phyloP scores from a whole-genome alignment of 2,888 invertebrate genomes.

The Noctua janthina region DNA sequence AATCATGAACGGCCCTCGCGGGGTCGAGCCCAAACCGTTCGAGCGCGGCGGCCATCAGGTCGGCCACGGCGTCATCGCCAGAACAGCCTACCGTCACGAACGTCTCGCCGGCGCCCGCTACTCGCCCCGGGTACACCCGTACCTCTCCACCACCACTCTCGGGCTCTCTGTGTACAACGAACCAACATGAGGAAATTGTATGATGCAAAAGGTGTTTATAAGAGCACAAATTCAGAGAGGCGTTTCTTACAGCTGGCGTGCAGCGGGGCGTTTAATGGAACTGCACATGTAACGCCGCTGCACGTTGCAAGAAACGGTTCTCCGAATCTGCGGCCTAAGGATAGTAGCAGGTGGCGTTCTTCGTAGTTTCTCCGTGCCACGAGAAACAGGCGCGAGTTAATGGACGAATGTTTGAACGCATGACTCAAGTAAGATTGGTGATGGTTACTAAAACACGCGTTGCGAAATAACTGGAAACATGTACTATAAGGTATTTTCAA shows the following conservation, averaged over 20 bases:
- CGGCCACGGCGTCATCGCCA: conserved; percentile 96
- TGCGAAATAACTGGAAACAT: conserved; percentile 24
- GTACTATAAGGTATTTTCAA: conserved; percentile 28
- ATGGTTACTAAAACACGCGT: conserved; percentile 27
- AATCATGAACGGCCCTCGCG: conserved; percentile 90
- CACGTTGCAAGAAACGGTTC: background rate
- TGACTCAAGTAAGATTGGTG: conserved; percentile 28
- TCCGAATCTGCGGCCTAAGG: background rate
- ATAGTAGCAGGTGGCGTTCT: background rate
- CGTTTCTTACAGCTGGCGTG: background rate
- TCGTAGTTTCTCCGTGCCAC: background rate
- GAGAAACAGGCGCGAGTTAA: background rate
- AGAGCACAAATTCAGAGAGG: background rate
- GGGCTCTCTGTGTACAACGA: conserved; percentile 91
- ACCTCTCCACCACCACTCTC: conserved; percentile 97
- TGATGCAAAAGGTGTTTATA: background rate
- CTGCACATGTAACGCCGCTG: background rate
- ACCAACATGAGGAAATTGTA: background rate
- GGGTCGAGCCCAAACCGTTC: conserved; percentile 94
- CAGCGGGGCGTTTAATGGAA: background rate
- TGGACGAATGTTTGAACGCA: background rate
- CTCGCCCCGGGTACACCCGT: conserved; percentile 95
- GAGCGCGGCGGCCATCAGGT: conserved; percentile 96
- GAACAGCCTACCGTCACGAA: conserved; percentile 96
- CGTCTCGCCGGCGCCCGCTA: conserved; percentile 91